Conservation (phyloP, 2,797 vertebrate species). For the Syngnathus acus region DNA sequence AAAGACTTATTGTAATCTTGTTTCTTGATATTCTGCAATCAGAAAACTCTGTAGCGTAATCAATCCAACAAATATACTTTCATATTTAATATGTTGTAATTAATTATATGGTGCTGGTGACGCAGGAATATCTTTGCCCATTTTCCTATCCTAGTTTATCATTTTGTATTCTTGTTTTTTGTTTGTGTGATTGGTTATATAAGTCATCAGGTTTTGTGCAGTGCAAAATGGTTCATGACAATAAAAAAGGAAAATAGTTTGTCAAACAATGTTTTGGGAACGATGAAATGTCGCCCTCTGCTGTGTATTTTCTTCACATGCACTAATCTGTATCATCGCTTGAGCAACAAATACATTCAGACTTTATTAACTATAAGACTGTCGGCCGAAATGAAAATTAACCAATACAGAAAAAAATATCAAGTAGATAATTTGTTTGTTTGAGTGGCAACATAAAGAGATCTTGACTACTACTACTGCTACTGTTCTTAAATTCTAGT, state of each 20-base stretch:
- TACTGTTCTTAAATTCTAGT: no score
- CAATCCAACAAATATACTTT: neutral
- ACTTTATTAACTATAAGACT: neutral
- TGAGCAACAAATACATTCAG: neutral
- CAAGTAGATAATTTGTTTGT: no score
- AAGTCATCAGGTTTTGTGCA: neutral
- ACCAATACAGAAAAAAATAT: no score
- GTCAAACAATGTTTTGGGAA: no score
- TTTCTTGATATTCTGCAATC: neutral
- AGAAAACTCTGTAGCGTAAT: neutral
- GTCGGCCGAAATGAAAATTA: no score
- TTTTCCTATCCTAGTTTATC: neutral
- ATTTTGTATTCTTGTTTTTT: neutral
- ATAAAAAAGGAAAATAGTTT: no score
- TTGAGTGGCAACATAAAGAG: no score
- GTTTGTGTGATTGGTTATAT: neutral
- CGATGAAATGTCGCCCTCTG: slow-evolving; percentile 1
- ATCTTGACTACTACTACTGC: no score
- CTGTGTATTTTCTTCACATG: neutral
- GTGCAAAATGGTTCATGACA: neutral
- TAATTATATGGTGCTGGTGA: neutral
- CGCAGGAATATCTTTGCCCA: neutral
- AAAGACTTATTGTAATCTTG: neutral
- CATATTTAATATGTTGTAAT: no score
- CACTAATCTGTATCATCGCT: neutral